A percentile compares a stretch with the other conserved stretches of the same genome.
Evolutionary conservation across 2,888 invertebrate species (phyloP).

Genomic region (Ectropis crepuscularia): DNA sequence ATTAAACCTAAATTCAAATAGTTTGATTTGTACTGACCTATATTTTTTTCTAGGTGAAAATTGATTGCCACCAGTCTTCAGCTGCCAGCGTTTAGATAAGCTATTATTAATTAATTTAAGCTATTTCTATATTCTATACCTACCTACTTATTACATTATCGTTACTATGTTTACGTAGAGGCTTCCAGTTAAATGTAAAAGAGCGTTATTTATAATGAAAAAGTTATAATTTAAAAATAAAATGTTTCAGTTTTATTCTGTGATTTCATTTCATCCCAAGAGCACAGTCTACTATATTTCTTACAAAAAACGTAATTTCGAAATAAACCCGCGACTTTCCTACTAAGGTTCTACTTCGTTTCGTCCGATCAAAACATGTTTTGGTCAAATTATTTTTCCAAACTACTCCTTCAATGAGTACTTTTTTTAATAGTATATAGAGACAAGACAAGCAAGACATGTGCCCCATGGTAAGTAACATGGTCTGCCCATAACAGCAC

Average conservation of each 20-base stretch:
- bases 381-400: no score
- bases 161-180: conserved; percentile 76
- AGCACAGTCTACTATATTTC: no score
- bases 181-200: conserved; percentile 80
- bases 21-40: conserved; percentile 20
- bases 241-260: conserved; percentile 65
- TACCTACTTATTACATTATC: conserved; percentile 49
- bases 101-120: conserved; percentile 33
- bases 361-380: no score
- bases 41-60: conserved; percentile 77
- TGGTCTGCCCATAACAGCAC: no score
- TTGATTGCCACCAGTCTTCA: conserved; percentile 65
- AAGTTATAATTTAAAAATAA: conserved; percentile 79
- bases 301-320: no score
- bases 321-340: no score
- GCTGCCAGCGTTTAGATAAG: conserved; percentile 53
- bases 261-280: conserved; percentile 50
- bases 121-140: conserved; percentile 35
- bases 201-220: conserved; percentile 79
- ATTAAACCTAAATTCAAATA: no score
- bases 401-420: no score
- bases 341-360: no score
- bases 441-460: no score
- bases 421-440: no score
- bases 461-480: no score